Evolutionary conservation across 2,113 vertebrate genomes (phyloP).

Genomic region (Chauna torquata): DNA sequence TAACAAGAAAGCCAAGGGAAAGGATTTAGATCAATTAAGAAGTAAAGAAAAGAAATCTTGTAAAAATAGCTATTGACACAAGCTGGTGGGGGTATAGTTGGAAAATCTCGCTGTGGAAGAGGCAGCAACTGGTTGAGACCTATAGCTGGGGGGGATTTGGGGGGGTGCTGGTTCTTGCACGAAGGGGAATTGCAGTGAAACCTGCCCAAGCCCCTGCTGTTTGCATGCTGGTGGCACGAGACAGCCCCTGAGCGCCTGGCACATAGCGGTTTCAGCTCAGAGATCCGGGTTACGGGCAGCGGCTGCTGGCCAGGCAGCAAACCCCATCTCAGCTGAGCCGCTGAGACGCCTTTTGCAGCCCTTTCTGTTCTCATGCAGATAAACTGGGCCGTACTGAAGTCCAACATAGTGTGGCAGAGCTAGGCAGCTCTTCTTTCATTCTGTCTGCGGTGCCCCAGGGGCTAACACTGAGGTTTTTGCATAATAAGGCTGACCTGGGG

Average conservation of each 20-base stretch:
- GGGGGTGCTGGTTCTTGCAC: not conserved
- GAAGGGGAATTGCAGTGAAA: not conserved
- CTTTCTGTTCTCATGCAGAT: not conserved
- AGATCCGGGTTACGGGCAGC: rapidly evolving
- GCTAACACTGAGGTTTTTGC: not conserved
- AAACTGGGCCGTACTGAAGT: not conserved
- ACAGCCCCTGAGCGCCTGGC: not conserved
- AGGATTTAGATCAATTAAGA: conserved; percentile 75
- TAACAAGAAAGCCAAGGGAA: conserved; percentile 72
- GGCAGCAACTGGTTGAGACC: not conserved
- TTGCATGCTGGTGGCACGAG: rapidly evolving
- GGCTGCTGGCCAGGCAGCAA: not conserved
- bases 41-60: conserved; percentile 46
- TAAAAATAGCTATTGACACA: conserved; percentile 61
- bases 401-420: not conserved
- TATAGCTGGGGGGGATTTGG: not conserved
- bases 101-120: not conserved
- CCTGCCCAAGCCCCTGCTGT: rapidly evolving
- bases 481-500: not conserved
- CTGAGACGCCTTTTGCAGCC: not conserved
- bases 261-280: rapidly evolving
- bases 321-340: not conserved
- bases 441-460: not conserved
- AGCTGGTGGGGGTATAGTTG: not conserved
- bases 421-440: not conserved